phyloP scores from a whole-genome alignment of 2,888 invertebrate genomes.

The Disparrhopalites patrizii region DNA sequence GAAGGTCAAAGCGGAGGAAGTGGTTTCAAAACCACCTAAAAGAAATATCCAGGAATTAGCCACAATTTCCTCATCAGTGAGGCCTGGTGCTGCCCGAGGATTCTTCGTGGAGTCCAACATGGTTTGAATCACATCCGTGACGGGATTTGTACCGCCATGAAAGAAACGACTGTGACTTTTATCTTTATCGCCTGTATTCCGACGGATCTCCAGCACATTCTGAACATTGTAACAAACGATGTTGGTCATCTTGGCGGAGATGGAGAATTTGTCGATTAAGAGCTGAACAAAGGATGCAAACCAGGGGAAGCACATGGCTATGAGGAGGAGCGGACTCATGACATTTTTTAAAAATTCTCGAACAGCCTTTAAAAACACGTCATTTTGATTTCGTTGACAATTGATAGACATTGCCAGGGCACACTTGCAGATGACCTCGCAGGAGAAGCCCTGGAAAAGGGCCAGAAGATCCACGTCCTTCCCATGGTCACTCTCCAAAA shows the following conservation, averaged over 20 bases:
- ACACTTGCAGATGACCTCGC: slow-evolving; percentile 55
- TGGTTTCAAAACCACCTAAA: slow-evolving; percentile 58
- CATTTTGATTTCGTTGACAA: slow-evolving; percentile 51
- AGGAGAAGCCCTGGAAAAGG: slow-evolving; percentile 54
- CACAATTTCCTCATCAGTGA: slow-evolving; percentile 51
- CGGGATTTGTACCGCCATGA: neutral
- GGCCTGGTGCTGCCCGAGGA: neutral
- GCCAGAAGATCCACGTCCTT: slow-evolving; percentile 52
- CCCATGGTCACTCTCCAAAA: slow-evolving; percentile 50
- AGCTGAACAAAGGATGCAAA: slow-evolving; percentile 42
- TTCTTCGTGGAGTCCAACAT: slow-evolving; percentile 51
- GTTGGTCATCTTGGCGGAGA: slow-evolving; percentile 50
- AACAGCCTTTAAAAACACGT: slow-evolving; percentile 51
- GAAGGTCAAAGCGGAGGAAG: slow-evolving; percentile 55
- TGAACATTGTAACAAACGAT: slow-evolving; percentile 50
- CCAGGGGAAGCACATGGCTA: slow-evolving; percentile 49
- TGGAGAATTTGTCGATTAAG: slow-evolving; percentile 47
- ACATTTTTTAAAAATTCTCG: slow-evolving; percentile 50
- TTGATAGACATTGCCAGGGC: slow-evolving; percentile 54
- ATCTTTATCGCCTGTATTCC: slow-evolving; percentile 27
- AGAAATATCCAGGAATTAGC: slow-evolving; percentile 54
- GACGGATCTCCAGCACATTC: slow-evolving; percentile 46
- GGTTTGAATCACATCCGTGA: slow-evolving; percentile 52
- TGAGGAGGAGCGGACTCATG: slow-evolving; percentile 48
- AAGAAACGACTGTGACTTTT: neutral